These are phyloP conservation scores for Nemotelus pantherinus DNA, from an alignment of 2,888 invertebrate genomes.

Conservation along the genomic window DNA sequence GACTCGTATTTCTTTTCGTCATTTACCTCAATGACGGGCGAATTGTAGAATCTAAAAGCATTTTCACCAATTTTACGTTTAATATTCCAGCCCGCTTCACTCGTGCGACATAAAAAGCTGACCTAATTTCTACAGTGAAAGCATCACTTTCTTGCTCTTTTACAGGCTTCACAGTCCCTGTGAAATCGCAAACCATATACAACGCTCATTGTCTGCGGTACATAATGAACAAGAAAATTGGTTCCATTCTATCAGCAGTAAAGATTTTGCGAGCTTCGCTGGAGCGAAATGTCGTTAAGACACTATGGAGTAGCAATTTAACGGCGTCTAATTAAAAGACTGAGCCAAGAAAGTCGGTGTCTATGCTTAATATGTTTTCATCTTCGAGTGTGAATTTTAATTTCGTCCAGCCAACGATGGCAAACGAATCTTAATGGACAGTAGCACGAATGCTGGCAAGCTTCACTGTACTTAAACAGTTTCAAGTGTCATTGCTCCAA, in stretches of 20 bases:
- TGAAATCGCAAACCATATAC: neutral
- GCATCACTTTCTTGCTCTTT: neutral
- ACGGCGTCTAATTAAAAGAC: slow-evolving; percentile 29
- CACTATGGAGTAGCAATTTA: slow-evolving; percentile 30
- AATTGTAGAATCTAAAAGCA: neutral
- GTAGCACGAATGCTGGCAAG: neutral
- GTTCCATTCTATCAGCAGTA: neutral
- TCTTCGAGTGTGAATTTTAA: slow-evolving; percentile 18
- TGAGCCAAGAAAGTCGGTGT: neutral
- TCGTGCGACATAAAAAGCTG: neutral
- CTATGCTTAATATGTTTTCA: slow-evolving; percentile 13
- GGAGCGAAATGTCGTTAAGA: slow-evolving; percentile 16
- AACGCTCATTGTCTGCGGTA: neutral
- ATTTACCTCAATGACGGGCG: too few species aligned
- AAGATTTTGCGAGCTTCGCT: slow-evolving; percentile 1
- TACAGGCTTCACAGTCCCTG: neutral
- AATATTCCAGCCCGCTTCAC: neutral
- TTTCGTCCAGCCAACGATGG: neutral
- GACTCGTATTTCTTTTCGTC: too few species aligned
- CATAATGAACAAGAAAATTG: slow-evolving; percentile 25
- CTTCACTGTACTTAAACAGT: too few species aligned
- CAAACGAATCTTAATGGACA: neutral
- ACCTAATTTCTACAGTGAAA: neutral
- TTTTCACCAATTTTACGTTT: neutral
- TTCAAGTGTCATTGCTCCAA: too few species aligned